Base-by-base conservation (phyloP, 2,113 vertebrate species). In the Lagopus leucura region DNA sequence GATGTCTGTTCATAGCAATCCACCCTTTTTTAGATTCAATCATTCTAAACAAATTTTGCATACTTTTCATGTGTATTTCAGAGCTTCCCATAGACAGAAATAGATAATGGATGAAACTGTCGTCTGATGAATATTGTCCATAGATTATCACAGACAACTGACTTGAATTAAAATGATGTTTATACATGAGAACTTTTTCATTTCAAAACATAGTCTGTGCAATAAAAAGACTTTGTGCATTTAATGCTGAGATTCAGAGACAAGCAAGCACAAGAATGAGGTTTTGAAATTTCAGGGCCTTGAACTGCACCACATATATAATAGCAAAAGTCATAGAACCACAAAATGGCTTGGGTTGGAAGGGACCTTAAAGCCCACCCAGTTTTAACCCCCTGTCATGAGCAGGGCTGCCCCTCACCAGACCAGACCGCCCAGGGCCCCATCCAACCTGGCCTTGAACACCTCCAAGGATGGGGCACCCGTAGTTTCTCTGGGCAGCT, bases 21-120 rank as follows among this genome's bases (percentile, higher is more conserved):
- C n/a, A 40, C 61, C 30, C 47, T 43, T 58, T 90, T 88, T 88
- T 65, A 87, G 54, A 94, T 50, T 92, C 74, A 94, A 69, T 93
- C 63, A 92, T 90, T 94, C 84, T 93, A 93, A 96, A 87, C 84
- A 94, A 94, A 84, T 94, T 96, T 94, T 93, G 55, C 86, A 91
- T 95, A 63, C 66, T 89, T 94, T 92, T 92, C 86, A 87, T 90
- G 82, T 90, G 86, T 82, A 63, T 94, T 94, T 94, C 89, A 85
- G 84, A 89, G 77, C 58, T 58, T 96, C 40, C 54, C 58, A 47
- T 34, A 92, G 81, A 89, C 71, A 77, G 74, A 92, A 96, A 92
- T 87, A 96, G 81, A 90, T 89, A 94, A 87, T 85, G 74, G 89
- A 92, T 94, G 58, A 94, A 93, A 73, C 69, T 32, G 84, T 64